Evolutionary conservation across 2,113 vertebrate species (phyloP).

Genomic region (Misgurnus mizolepis): DNA sequence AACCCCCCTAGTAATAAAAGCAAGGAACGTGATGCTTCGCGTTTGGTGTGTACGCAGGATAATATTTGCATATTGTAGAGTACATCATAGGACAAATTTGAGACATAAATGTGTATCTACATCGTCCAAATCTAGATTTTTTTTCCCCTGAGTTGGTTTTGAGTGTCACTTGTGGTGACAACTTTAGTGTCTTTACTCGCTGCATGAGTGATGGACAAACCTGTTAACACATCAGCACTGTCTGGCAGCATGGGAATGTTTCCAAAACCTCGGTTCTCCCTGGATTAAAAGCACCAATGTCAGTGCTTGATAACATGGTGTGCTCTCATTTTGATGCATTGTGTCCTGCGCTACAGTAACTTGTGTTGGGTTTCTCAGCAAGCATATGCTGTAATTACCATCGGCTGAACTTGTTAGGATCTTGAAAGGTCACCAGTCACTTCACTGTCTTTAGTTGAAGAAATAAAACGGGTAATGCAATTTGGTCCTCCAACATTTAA

Average conservation of each 20-base stretch:
- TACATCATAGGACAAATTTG: too few relatives aligned
- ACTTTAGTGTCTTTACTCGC: not conserved
- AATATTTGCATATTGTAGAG: too few relatives aligned
- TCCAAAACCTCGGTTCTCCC: not conserved
- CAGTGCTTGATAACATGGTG: too few relatives aligned
- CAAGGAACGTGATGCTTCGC: too few relatives aligned
- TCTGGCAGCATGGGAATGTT: not conserved
- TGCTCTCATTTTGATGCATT: too few relatives aligned
- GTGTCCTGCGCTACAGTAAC: too few relatives aligned
- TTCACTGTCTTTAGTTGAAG: not conserved
- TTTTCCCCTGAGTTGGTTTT: not conserved
- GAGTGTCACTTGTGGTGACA: not conserved
- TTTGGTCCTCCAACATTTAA: not conserved
- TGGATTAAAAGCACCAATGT: not conserved
- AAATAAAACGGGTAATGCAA: not conserved
- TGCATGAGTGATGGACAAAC: slow-evolving; percentile 6
- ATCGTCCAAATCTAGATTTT: not conserved
- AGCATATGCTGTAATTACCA: not conserved
- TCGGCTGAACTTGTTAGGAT: not conserved
- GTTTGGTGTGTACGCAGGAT: too few relatives aligned
- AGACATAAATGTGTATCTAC: too few relatives aligned
- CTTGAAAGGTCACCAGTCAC: not conserved
- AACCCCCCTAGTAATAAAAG: too few relatives aligned
- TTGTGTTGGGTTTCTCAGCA: not conserved
- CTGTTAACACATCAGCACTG: slow-evolving; percentile 7